A percentile compares a stretch with the other conserved stretches of the same genome.
phyloP scores from a whole-genome alignment of 2,797 vertebrate genomes.

The Bradypodion ventrale region DNA sequence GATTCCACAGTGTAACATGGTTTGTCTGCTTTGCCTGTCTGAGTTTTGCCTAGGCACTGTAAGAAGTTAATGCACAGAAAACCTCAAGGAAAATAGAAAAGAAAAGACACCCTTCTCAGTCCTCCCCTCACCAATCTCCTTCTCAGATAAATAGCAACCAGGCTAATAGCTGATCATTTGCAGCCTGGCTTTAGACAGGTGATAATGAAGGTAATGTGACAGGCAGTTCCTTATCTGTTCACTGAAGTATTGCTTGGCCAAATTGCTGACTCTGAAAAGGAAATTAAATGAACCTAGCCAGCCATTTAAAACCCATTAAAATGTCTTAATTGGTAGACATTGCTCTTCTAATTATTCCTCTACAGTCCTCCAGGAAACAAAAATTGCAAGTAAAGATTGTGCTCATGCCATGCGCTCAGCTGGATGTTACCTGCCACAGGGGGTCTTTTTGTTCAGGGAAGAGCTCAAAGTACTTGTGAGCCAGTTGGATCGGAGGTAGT shows the following conservation, averaged over 20 bases:
- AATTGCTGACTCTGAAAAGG: conserved; percentile 30
- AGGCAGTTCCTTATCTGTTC: conserved; percentile 5
- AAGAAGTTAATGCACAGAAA: conserved; percentile 6
- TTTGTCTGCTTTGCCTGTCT: neutral
- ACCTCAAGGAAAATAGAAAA: conserved; percentile 11
- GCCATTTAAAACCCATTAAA: neutral
- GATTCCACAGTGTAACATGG: conserved; percentile 8
- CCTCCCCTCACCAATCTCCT: neutral
- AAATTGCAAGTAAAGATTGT: fast-evolving
- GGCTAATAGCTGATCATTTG: conserved; percentile 19
- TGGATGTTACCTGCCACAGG: conserved; percentile 89
- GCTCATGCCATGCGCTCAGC: neutral
- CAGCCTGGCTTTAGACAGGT: neutral
- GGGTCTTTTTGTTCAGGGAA: conserved; percentile 94
- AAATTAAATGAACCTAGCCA: neutral
- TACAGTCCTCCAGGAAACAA: neutral
- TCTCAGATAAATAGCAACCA: conserved; percentile 22
- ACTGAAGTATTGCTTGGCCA: neutral
- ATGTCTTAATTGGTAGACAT: neutral
- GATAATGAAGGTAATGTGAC: conserved; percentile 28
- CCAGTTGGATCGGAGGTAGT: conserved; percentile 87
- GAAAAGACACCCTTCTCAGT: neutral
- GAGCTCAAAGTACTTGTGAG: conserved; percentile 93
- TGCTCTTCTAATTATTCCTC: neutral
- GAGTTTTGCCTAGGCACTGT: neutral